Percentiles rank a stretch among this genome's conserved stretches.
Evolutionary conservation across 2,797 vertebrate species (phyloP).

Genomic region (Phrynocephalus vlangalii): DNA sequence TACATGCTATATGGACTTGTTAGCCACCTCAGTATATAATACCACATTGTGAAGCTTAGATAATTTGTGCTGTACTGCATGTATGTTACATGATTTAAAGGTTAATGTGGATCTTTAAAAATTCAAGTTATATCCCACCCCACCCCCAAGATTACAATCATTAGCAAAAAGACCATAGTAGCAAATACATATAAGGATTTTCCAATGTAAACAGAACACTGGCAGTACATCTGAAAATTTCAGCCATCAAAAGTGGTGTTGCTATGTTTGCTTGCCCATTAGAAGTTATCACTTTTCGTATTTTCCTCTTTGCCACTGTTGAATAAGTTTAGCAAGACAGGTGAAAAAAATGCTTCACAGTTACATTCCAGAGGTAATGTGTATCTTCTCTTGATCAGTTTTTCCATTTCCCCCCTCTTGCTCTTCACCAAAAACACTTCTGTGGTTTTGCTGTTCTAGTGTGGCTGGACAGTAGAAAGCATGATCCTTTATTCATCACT

Average conservation of each 20-base stretch:
- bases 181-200: constrained; percentile 62
- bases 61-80: constrained; percentile 47
- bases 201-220: constrained; percentile 65
- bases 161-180: constrained; percentile 66
- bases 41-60: constrained; percentile 21
- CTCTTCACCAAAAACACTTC: constrained; percentile 53
- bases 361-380: constrained; percentile 59
- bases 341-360: constrained; percentile 59
- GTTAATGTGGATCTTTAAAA: constrained; percentile 38
- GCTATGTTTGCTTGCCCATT: constrained; percentile 58
- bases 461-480: constrained; percentile 56
- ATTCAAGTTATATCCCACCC: constrained; percentile 26
- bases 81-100: constrained; percentile 28
- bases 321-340: constrained; percentile 67
- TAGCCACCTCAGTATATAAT: constrained; percentile 19
- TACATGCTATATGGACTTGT: neutral
- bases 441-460: constrained; percentile 60
- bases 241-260: constrained; percentile 31
- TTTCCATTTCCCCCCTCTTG: constrained; percentile 37
- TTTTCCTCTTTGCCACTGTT: constrained; percentile 64
- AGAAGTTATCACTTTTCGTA: constrained; percentile 57
- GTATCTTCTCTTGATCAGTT: constrained; percentile 55
- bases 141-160: constrained; percentile 45
- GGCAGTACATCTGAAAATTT: constrained; percentile 46
- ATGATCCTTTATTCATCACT: neutral